Percentiles rank a stretch among this genome's conserved stretches.
Conservation (phyloP, 2,888 invertebrate genomes). For the Oligia fasciuncula region DNA sequence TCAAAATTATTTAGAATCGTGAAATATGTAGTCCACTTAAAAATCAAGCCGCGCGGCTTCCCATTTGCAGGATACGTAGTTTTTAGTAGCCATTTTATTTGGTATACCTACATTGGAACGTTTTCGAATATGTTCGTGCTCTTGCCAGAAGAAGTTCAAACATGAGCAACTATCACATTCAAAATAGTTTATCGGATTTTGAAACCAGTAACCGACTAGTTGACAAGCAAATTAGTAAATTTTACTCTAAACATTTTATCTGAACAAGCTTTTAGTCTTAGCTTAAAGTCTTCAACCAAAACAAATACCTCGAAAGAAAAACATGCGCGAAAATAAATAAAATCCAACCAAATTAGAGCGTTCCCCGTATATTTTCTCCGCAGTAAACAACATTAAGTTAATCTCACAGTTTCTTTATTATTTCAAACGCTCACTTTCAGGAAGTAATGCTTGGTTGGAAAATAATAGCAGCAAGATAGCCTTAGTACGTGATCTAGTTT, state of each 20-base stretch:
- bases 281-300: slow-evolving; percentile 3
- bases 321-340: slow-evolving; percentile 51
- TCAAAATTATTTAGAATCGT: background rate
- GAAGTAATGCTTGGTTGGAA: slow-evolving; percentile 49
- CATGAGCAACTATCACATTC: background rate
- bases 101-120: background rate
- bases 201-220: background rate
- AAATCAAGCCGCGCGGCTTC: background rate
- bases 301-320: slow-evolving; percentile 38
- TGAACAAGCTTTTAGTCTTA: slow-evolving; percentile 21
- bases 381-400: slow-evolving; percentile 64
- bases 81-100: background rate
- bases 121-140: background rate
- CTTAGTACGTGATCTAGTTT: slow-evolving; percentile 57
- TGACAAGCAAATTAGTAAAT: background rate
- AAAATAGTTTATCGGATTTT: background rate
- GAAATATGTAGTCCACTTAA: background rate
- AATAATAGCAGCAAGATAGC: slow-evolving; percentile 49
- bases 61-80: background rate
- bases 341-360: slow-evolving; percentile 57
- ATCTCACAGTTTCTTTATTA: slow-evolving; percentile 62
- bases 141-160: background rate
- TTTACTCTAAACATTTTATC: slow-evolving; percentile 4
- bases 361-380: slow-evolving; percentile 45
- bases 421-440: slow-evolving; percentile 57